Conservation (phyloP, 2,888 invertebrate species). For the Muschampia plurimacula region DNA sequence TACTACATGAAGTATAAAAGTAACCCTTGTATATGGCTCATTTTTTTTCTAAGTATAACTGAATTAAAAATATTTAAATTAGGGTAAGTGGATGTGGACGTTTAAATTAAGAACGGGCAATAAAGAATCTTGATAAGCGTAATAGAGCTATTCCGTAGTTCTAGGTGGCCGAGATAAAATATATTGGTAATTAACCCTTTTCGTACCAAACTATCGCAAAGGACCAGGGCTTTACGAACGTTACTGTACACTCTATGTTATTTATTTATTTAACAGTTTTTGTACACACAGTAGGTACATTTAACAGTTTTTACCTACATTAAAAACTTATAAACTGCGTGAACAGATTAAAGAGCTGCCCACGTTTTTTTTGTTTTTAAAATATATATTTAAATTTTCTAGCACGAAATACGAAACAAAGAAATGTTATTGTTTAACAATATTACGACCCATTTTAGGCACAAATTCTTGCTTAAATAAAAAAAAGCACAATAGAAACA, state of each 20-base stretch:
- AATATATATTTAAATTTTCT: neutral
- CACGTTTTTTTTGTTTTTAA: neutral
- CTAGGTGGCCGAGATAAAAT: neutral
- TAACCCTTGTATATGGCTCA: too few species aligned
- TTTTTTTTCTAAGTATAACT: too few species aligned
- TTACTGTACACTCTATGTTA: neutral
- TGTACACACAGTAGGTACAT: too few species aligned
- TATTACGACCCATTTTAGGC: constrained; percentile 13
- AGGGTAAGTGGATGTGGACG: neutral
- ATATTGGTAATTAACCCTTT: constrained; percentile 14
- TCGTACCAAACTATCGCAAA: neutral
- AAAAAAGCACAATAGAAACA: constrained; percentile 31
- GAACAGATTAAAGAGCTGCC: neutral
- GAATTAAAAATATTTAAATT: too few species aligned
- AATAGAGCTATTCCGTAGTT: neutral
- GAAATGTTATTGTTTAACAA: constrained; percentile 14
- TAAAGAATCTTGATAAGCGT: neutral
- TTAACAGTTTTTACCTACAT: neutral
- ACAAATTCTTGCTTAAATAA: constrained; percentile 19
- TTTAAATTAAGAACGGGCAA: constrained; percentile 1
- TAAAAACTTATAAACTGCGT: neutral
- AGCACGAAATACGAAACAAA: constrained; percentile 19
- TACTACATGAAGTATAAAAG: too few species aligned
- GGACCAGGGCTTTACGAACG: neutral
- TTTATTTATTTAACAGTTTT: too few species aligned